phyloP scores from a whole-genome alignment of 2,888 invertebrate species.

The Serripes groenlandicus region DNA sequence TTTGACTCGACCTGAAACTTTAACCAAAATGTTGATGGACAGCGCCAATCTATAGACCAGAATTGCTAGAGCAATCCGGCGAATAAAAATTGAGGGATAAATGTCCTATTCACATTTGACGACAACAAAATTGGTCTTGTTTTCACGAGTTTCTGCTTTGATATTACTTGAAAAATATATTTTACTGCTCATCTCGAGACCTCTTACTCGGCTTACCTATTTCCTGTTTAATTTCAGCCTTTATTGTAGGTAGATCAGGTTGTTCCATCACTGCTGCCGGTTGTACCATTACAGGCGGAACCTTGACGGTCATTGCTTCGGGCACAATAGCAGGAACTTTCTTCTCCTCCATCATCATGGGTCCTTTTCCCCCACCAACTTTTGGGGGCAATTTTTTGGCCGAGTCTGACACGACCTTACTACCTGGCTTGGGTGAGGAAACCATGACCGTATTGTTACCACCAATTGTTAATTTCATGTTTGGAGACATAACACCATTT shows the following conservation, averaged over 20 bases:
- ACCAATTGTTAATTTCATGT: conserved; percentile 74
- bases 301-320: conserved; percentile 29
- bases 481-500: conserved; percentile 68
- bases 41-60: too few species aligned
- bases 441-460: conserved; percentile 67
- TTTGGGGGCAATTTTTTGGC: conserved; percentile 30
- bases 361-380: not conserved
- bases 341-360: conserved; percentile 1
- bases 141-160: too few species aligned
- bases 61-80: too few species aligned
- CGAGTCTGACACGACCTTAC: conserved; percentile 29
- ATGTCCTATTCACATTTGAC: too few species aligned
- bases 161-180: too few species aligned
- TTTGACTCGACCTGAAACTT: too few species aligned
- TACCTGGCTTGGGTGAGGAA: conserved; percentile 42
- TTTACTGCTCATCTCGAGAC: too few species aligned
- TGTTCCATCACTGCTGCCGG: conserved; percentile 20
- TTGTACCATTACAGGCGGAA: conserved; percentile 42
- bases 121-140: too few species aligned
- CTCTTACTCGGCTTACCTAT: too few species aligned
- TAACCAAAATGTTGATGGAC: too few species aligned
- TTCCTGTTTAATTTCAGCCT: conserved; percentile 31
- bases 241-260: conserved; percentile 20
- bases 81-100: too few species aligned
- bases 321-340: not conserved